A percentile compares a stretch with the other conserved stretches of the same genome.
These are phyloP conservation scores for Actenoides lindsayi DNA, from an alignment of 2,113 vertebrate genomes.

Conservation along the genomic window DNA sequence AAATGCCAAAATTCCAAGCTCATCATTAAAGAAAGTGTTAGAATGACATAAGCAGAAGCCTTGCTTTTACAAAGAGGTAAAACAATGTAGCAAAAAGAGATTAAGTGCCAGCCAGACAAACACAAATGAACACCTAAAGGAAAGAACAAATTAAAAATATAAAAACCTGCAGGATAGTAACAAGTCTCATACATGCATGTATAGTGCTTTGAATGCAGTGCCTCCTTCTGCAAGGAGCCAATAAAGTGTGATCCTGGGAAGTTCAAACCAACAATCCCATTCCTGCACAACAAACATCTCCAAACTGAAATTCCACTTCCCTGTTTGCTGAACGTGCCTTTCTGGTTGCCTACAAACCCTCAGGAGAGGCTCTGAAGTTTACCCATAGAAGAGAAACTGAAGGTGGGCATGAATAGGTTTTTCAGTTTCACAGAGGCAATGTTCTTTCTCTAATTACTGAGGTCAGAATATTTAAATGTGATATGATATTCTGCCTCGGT, in stretches of 20 bases:
- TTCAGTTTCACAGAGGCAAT: not conserved
- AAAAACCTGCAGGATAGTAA: not conserved
- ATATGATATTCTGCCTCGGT: not conserved
- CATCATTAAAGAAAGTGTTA: constrained; percentile 40
- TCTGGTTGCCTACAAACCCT: not conserved
- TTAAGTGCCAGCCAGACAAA: constrained; percentile 77
- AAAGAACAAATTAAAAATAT: constrained; percentile 58
- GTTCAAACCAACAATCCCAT: constrained; percentile 69
- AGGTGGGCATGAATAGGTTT: not conserved
- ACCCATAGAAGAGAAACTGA: not conserved
- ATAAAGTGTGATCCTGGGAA: constrained; percentile 5
- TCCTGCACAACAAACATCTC: not conserved
- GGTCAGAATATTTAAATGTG: not conserved
- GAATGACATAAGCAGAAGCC: constrained; percentile 39
- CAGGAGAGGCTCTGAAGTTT: not conserved
- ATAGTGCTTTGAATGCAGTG: not conserved
- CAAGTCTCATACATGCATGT: not conserved
- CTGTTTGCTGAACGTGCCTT: not conserved
- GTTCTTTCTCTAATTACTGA: not conserved
- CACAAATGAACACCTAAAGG: constrained; percentile 76
- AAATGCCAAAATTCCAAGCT: not conserved
- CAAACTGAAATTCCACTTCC: not conserved
- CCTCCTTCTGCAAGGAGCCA: not conserved
- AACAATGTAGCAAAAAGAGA: constrained; percentile 73
- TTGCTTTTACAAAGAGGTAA: constrained; percentile 40